These are phyloP conservation scores for Strigamia maritima DNA, from an alignment of 2,888 invertebrate genomes.

Conservation along the genomic window DNA sequence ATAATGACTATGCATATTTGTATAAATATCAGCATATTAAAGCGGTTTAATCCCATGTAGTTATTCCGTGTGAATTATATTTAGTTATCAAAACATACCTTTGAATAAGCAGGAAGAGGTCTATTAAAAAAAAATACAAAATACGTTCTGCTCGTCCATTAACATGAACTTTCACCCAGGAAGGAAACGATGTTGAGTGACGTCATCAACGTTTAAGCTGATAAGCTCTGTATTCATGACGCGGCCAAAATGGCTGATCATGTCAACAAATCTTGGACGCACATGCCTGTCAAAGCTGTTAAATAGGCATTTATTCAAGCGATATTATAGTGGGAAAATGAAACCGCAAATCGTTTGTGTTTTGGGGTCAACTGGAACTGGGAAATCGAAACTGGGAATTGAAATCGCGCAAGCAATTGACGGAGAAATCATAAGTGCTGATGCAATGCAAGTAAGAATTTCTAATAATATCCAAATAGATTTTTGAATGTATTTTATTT, in stretches of 20 bases:
- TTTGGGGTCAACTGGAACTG: slow-evolving; percentile 93
- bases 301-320: too few relatives aligned
- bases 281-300: too few relatives aligned
- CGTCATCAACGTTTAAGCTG: too few relatives aligned
- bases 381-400: slow-evolving; percentile 93
- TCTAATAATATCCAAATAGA: not conserved
- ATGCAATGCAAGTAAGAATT: slow-evolving; percentile 89
- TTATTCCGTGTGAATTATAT: not conserved
- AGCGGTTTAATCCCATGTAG: not conserved
- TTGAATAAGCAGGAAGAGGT: not conserved
- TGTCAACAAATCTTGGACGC: not conserved
- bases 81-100: not conserved
- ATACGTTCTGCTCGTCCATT: not conserved
- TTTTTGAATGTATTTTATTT: not conserved
- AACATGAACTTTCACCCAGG: not conserved
- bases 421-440: slow-evolving; percentile 94
- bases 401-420: slow-evolving; percentile 80
- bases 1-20: too few relatives aligned
- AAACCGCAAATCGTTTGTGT: slow-evolving; percentile 66
- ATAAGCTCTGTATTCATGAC: too few relatives aligned
- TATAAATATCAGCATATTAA: not conserved
- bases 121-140: not conserved
- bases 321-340: too few relatives aligned
- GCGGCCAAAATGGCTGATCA: not conserved
- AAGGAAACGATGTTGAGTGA: not conserved